These are phyloP conservation scores for Ostrea denselamellosa DNA, from an alignment of 1,140 invertebrate species.

Conservation along the genomic window DNA sequence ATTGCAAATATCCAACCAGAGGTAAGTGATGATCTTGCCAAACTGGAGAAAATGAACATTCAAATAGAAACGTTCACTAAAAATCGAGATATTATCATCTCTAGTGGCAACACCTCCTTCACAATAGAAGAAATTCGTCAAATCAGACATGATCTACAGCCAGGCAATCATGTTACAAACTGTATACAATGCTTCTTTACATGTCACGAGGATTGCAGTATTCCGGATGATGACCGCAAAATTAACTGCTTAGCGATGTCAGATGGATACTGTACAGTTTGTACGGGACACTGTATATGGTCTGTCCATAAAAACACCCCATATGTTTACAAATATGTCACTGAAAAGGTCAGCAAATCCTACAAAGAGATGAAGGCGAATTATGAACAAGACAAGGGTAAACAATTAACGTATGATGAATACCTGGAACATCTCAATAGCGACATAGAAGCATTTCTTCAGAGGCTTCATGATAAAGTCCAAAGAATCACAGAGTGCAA, in stretches of 20 bases:
- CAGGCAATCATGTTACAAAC: background rate
- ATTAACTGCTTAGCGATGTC: background rate
- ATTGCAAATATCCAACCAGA: background rate
- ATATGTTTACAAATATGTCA: background rate
- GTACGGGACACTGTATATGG: background rate
- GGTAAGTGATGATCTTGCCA: background rate
- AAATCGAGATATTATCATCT: background rate
- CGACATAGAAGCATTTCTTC: background rate
- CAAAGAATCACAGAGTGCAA: background rate
- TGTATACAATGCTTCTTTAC: background rate
- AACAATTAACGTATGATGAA: background rate
- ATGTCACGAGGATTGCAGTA: background rate
- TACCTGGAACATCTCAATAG: background rate
- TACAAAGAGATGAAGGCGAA: background rate
- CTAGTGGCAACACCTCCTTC: background rate
- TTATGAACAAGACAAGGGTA: background rate
- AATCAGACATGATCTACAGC: background rate
- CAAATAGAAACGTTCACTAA: background rate
- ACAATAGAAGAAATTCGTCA: constrained; percentile 20
- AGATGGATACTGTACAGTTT: background rate
- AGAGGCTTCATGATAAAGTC: background rate
- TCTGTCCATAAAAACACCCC: constrained; percentile 10
- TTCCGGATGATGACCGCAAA: background rate
- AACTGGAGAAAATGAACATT: background rate
- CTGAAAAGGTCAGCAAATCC: background rate